Conservation (phyloP, 2,888 invertebrate genomes). For the Hedya salicella region DNA sequence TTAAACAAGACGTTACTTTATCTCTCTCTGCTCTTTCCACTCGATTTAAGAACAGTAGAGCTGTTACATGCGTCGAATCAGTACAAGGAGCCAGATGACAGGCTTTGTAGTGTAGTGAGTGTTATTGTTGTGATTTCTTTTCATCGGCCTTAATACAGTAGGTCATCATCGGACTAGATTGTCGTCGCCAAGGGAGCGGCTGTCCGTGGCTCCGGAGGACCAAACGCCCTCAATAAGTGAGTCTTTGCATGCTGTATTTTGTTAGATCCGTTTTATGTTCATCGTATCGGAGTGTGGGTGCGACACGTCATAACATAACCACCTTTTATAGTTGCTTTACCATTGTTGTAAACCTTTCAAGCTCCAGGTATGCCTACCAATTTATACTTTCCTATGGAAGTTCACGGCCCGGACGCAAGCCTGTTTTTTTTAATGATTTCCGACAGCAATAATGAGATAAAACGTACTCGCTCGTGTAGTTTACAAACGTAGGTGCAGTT, state of each 20-base stretch:
- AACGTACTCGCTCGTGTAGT: not conserved
- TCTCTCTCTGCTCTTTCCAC: constrained; percentile 78
- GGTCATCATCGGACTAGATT: constrained; percentile 65
- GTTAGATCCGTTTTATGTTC: constrained; percentile 67
- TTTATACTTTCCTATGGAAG: not conserved
- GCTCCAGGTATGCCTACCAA: not conserved
- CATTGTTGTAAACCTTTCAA: constrained; percentile 14
- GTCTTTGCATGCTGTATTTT: constrained; percentile 72
- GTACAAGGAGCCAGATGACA: constrained; percentile 38
- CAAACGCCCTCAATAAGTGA: constrained; percentile 74
- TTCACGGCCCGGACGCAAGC: not conserved
- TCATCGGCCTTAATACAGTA: constrained; percentile 69
- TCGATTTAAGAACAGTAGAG: constrained; percentile 77
- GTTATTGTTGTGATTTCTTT: constrained; percentile 81
- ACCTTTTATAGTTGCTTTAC: constrained; percentile 57
- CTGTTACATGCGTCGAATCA: constrained; percentile 44
- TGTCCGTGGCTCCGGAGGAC: constrained; percentile 69
- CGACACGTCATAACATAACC: constrained; percentile 78
- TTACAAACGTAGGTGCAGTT: not conserved
- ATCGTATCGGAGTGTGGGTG: constrained; percentile 64
- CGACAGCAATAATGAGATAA: not conserved
- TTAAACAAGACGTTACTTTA: constrained; percentile 60
- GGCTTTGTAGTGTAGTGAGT: constrained; percentile 70
- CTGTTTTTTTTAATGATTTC: not conserved
- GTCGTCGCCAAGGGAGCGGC: constrained; percentile 65